phyloP scores from a whole-genome alignment of 2,888 invertebrate species.

The Rhagium mordax region DNA sequence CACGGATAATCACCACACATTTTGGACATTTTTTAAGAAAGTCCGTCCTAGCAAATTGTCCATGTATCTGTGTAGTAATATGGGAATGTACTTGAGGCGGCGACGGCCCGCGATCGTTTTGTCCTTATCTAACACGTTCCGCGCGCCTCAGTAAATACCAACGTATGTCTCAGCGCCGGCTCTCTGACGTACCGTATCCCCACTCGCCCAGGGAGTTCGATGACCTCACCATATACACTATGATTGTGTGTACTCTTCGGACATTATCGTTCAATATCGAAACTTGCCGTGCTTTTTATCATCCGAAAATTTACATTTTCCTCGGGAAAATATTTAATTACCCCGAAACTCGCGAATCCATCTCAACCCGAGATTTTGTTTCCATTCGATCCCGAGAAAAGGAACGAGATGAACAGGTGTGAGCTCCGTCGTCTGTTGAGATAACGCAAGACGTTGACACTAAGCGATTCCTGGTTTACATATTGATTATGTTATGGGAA shows the following conservation, averaged over 20 bases:
- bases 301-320: constrained; percentile 23
- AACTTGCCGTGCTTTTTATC: constrained; percentile 42
- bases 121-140: constrained; percentile 48
- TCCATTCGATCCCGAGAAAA: neutral
- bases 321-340: neutral
- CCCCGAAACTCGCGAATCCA: neutral
- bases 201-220: constrained; percentile 65
- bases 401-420: constrained; percentile 38
- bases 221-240: constrained; percentile 65
- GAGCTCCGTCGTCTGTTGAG: constrained; percentile 19
- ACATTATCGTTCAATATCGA: constrained; percentile 58
- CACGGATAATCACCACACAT: constrained; percentile 59
- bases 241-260: constrained; percentile 60
- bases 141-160: constrained; percentile 41
- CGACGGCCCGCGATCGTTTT: constrained; percentile 41
- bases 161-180: constrained; percentile 65
- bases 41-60: constrained; percentile 67
- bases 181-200: constrained; percentile 65
- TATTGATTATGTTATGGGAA: constrained; percentile 30
- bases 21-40: constrained; percentile 69
- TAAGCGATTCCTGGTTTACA: constrained; percentile 39
- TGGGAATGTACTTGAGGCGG: constrained; percentile 61
- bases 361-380: neutral
- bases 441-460: constrained; percentile 46
- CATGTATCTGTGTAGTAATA: constrained; percentile 68